Evolutionary conservation across 2,113 vertebrate genomes (phyloP).

Genomic region (Pampusana beccarii): DNA sequence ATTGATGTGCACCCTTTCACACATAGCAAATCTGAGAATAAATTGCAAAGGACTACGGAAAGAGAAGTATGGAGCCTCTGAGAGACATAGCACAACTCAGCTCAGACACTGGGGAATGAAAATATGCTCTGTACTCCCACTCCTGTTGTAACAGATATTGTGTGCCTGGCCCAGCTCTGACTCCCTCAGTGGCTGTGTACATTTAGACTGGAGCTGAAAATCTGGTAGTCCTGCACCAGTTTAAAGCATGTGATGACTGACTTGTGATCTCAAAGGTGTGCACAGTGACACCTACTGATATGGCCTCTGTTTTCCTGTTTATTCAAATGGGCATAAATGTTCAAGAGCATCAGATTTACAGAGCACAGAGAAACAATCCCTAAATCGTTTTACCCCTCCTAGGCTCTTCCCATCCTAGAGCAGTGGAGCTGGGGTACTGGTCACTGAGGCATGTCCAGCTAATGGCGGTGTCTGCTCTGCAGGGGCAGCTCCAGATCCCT

Average conservation of each 20-base stretch:
- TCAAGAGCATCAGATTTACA: not conserved
- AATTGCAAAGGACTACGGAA: not conserved
- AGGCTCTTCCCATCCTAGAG: not conserved
- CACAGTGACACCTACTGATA: not conserved
- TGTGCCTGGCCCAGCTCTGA: not conserved
- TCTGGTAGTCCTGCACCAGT: rapidly evolving
- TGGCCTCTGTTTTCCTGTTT: not conserved
- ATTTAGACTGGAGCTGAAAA: not conserved
- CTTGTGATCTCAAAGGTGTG: not conserved
- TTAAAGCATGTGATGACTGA: not conserved
- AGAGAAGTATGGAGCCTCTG: not conserved
- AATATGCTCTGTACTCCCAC: not conserved
- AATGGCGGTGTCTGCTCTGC: not conserved
- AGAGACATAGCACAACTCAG: not conserved
- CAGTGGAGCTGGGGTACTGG: not conserved
- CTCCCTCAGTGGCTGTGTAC: not conserved
- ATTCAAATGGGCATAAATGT: not conserved
- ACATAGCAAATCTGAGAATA: not conserved
- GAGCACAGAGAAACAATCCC: not conserved
- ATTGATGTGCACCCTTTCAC: not conserved
- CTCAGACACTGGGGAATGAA: not conserved
- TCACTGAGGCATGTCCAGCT: not conserved
- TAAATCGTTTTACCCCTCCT: not conserved
- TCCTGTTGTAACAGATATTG: not conserved
- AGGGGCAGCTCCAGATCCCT: not conserved